Evolutionary conservation across 1,140 invertebrate species (phyloP).

Genomic region (Lepidurus couesii): DNA sequence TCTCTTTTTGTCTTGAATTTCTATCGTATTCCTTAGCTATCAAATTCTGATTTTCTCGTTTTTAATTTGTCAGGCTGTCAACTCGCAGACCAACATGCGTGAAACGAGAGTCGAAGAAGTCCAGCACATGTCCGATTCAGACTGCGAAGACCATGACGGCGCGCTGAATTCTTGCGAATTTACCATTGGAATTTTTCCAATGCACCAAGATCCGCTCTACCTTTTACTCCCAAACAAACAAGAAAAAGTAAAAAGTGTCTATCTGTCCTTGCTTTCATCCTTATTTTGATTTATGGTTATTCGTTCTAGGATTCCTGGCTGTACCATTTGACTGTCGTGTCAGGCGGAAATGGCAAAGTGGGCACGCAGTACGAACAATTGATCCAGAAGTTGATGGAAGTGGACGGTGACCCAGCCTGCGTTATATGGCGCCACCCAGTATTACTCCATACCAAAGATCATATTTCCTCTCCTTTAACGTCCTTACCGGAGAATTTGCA

Average conservation of each 20-base stretch:
- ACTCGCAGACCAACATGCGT: conserved; percentile 91
- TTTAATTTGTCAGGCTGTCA: conserved; percentile 62
- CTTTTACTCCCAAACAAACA: conserved; percentile 82
- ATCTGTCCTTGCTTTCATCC: too few species aligned
- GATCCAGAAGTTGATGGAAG: conserved; percentile 90
- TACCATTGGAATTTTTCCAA: conserved; percentile 87
- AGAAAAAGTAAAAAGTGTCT: conserved; percentile 50
- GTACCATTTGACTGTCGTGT: conserved; percentile 89
- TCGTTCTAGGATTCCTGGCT: conserved; percentile 74
- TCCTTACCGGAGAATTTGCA: conserved; percentile 78
- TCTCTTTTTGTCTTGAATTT: not conserved
- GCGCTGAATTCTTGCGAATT: conserved; percentile 62
- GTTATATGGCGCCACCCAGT: conserved; percentile 90
- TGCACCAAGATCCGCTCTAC: conserved; percentile 86
- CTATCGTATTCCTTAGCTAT: not conserved
- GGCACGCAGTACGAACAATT: conserved; percentile 93
- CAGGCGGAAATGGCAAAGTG: conserved; percentile 78
- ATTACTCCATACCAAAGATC: conserved; percentile 83
- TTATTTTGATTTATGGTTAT: not conserved
- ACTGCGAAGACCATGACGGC: conserved; percentile 64
- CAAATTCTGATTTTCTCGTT: conserved; percentile 6
- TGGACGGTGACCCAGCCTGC: conserved; percentile 85
- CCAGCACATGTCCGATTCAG: conserved; percentile 84
- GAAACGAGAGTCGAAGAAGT: conserved; percentile 90
- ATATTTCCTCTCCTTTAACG: conserved; percentile 73